A percentile compares a stretch with the other conserved stretches of the same genome.
phyloP scores from a whole-genome alignment of 2,888 invertebrate genomes.

The Papilio elwesi region DNA sequence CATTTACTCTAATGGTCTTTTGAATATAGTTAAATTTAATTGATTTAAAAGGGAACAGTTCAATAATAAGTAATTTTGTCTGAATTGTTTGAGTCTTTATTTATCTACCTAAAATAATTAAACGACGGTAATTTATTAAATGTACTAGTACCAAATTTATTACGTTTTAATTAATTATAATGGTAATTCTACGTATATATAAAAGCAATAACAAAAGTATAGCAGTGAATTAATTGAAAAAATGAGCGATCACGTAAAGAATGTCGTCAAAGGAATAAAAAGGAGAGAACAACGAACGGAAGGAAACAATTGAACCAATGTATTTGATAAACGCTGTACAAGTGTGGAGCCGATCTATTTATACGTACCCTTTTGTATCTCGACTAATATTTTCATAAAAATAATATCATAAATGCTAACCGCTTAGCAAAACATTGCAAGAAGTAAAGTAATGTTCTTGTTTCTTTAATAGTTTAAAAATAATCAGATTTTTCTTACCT shows the following conservation, averaged over 20 bases:
- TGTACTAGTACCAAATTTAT: too few species aligned
- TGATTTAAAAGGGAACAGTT: conserved; percentile 1
- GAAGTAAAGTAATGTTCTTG: too few species aligned
- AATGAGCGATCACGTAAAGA: conserved; percentile 45
- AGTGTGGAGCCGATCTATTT: conserved; percentile 58
- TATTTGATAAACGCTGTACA: conserved; percentile 52
- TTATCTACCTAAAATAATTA: too few species aligned
- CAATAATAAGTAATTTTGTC: too few species aligned
- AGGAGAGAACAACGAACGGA: conserved; percentile 58
- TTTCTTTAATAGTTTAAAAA: too few species aligned
- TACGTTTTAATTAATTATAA: not conserved
- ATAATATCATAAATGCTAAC: conserved; percentile 23
- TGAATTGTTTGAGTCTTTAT: too few species aligned
- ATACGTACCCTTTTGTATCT: conserved; percentile 39
- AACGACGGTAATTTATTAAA: too few species aligned
- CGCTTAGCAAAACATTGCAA: too few species aligned
- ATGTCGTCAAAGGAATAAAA: conserved; percentile 51
- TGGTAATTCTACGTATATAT: not conserved
- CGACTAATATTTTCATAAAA: not conserved
- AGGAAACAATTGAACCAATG: conserved; percentile 77
- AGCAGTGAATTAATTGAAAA: not conserved
- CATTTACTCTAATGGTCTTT: not conserved
- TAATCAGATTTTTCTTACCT: too few species aligned
- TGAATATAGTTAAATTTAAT: conserved; percentile 32
- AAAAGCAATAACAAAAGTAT: not conserved